Evolutionary conservation across 30 jellyfish, hydroid and myxozoan species (phyloP).

Genomic region (Pseudorhiza aurosa): DNA sequence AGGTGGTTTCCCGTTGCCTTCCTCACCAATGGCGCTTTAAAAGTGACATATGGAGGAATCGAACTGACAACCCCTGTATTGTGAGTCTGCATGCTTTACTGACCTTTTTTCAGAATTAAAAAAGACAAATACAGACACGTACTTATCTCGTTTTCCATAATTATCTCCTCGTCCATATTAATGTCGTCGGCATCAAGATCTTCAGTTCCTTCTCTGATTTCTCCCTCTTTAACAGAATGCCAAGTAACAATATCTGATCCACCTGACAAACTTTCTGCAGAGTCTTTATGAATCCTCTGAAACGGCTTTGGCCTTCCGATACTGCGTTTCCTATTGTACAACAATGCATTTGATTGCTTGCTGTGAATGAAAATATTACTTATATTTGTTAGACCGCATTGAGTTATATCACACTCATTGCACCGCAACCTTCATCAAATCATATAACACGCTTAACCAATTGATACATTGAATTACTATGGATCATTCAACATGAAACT

Average conservation of each 20-base stretch:
- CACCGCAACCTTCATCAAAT: no score
- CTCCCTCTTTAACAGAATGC: not conserved
- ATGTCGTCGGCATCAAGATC: constrained; percentile 18
- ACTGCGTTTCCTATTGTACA: constrained; percentile 8
- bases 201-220: constrained; percentile 10
- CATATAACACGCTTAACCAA: no score
- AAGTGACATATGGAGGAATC: no score
- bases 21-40: no score
- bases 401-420: no score
- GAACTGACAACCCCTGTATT: no score
- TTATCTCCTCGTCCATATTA: constrained; percentile 9
- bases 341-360: constrained; percentile 2
- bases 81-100: no score
- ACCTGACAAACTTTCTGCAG: constrained; percentile 8
- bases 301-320: constrained; percentile 27
- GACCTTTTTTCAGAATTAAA: not conserved
- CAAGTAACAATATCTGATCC: constrained; percentile 35
- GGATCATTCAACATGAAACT: no score
- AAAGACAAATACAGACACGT: not conserved
- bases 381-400: no score
- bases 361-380: no score
- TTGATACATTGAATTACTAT: no score
- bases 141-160: constrained; percentile 1
- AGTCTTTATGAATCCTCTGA: constrained; percentile 9
- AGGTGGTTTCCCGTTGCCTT: no score